Conservation (phyloP, 2,888 invertebrate species). For the Andrena bucephala region DNA sequence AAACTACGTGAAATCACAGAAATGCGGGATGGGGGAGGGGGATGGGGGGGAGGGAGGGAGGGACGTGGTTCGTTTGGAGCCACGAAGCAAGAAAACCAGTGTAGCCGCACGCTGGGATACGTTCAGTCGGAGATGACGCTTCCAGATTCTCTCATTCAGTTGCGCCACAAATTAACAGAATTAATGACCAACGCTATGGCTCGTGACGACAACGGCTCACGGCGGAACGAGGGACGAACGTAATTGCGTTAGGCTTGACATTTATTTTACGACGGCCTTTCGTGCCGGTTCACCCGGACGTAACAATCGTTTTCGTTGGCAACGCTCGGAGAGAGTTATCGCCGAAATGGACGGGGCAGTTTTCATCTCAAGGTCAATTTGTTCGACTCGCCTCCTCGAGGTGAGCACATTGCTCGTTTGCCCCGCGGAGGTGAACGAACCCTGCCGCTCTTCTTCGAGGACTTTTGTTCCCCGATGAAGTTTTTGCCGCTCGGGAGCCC, state of each 20-base stretch:
- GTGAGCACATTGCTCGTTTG: conserved; percentile 11
- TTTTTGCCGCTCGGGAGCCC: neutral
- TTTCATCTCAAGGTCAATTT: conserved; percentile 58
- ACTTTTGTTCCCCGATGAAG: neutral
- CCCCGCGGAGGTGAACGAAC: conserved; percentile 40
- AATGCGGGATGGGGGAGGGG: neutral
- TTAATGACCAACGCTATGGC: conserved; percentile 64
- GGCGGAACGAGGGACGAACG: conserved; percentile 43
- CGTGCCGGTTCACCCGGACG: conserved; percentile 61
- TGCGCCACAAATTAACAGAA: conserved; percentile 71
- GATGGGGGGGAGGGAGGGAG: neutral
- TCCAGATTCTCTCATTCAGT: conserved; percentile 65
- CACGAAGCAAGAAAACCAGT: too few relatives aligned
- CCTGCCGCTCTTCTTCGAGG: neutral
- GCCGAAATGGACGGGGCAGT: conserved; percentile 56
- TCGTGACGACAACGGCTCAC: conserved; percentile 59
- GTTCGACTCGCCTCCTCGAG: conserved; percentile 31
- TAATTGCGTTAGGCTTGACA: conserved; percentile 72
- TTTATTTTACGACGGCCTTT: conserved; percentile 67
- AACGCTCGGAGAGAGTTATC: conserved; percentile 56
- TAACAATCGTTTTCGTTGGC: conserved; percentile 66
- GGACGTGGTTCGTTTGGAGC: neutral
- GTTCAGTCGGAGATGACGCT: conserved; percentile 45
- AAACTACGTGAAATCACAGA: neutral
- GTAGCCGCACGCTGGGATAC: too few relatives aligned